Base-by-base conservation (phyloP, 2,888 invertebrate genomes). In the Patella ulyssiponensis region DNA sequence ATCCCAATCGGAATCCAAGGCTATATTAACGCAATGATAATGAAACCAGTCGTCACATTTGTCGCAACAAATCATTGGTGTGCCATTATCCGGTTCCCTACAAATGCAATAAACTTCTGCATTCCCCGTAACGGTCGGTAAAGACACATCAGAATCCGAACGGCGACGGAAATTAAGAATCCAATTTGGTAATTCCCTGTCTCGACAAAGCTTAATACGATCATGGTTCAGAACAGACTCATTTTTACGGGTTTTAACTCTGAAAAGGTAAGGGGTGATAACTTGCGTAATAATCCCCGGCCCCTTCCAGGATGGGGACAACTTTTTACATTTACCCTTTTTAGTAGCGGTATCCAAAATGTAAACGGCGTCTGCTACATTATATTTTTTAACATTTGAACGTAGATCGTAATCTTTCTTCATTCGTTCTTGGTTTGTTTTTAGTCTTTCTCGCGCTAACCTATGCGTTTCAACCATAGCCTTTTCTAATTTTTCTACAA, bases 261-360 rank as follows among this genome's bases (percentile, higher is more conserved):
- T n/a, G 54, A 73, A 82, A 11, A 82, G 77, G 7, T 27, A 15
- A 0, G 79, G 51, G 1, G 79, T 69, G 7, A 80, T 20, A 27
- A 75, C 77, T 20, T 74, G 20, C 14, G 69, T 53, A 15, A 80
- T 71, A 27, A 82, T 72, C 1, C 75, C 80, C 1, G 80, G 82
- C 2, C 79, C 82, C 52, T 78, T 79, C 79, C 80, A 80, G 27
- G 44, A 17, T 0, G 75, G 79, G 15, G 78, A 14, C 9, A 80
- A 23, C 44, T 80, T 80, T 33, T 69, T 73, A 20, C 75, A 71
- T 54, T 71, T 77, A 0, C 81, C 80, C 33, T 11, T 33, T n/a
- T n/a, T 58, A 72, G 72, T 20, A 69, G 75, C 5, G 75, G 27
- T 33, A 69, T 75, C n/a, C 52, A 51, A n/a, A 15, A 23, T 27